Evolutionary conservation across 2,113 vertebrate genomes (phyloP), one percentile per base, ranked within the genome.

Genomic region (Scortum barcoo): DNA sequence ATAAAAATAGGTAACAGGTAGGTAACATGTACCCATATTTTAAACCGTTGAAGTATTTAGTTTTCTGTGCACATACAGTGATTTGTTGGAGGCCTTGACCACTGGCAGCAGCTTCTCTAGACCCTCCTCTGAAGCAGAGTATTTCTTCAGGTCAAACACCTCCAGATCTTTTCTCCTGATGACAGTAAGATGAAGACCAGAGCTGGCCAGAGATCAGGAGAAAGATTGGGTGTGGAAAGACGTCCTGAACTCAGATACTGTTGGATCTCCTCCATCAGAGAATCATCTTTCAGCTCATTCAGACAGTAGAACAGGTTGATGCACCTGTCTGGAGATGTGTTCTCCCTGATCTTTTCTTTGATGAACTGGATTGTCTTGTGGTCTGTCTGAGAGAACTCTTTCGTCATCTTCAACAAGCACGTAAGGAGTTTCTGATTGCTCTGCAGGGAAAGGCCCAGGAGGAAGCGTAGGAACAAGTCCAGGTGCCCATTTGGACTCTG

Each of bases 151-250:
- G n/a, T n/a, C n/a, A 63, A 63, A 66, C 13, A 66, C n/a, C 5
- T 62, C 60, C 62, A 66, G 40, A n/a, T n/a, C 6, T n/a, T 14
- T 30, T 68, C 65, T 20, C 50, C 44, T 1, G 65, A 68, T 7
- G 46, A 66, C n/a, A 66, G 46, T 14, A 68, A 33, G 26, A 68
- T 33, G 20, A 51, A 68, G 66, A 68, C 66, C 44, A 68, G 66
- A 20, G 66, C 46, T 14, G 44, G 17, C 66, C 66, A 68, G 5
- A 22, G 66, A 68, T 26, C 66, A 51, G 66, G 66, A 14, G 26
- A 50, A 11, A 66, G 62, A 2, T 9, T 33, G 5, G 30, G 3
- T 22, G 65, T 68, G 17, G 65, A 68, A 50, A 66, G 62, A 3
- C 40, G 16, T 46, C 62, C 62, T 17, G 62, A 44, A 10, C n/a